Conservation (phyloP, 2,888 invertebrate species). For the Papilio protenor region DNA sequence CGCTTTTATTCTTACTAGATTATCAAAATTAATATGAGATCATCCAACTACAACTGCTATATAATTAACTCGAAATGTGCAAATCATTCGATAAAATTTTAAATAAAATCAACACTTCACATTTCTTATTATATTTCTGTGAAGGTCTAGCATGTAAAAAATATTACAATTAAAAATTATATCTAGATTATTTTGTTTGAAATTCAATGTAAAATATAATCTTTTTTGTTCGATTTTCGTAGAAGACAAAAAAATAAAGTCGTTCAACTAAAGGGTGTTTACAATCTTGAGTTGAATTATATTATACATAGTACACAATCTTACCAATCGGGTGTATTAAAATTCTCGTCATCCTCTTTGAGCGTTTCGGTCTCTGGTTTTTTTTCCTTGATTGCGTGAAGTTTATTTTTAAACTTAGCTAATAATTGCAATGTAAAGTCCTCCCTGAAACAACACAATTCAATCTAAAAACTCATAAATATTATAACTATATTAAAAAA, state of each 20-base stretch:
- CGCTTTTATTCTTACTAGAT: background rate
- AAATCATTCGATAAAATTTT: constrained; percentile 23
- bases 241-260: background rate
- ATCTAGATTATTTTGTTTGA: background rate
- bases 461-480: background rate
- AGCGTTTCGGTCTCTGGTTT: constrained; percentile 66
- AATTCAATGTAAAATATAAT: background rate
- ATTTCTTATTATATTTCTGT: background rate
- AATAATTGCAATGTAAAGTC: constrained; percentile 91
- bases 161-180: background rate
- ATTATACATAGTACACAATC: constrained; percentile 21
- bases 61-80: constrained; percentile 25
- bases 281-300: background rate
- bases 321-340: constrained; percentile 76
- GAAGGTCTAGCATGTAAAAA: background rate
- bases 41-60: constrained; percentile 15
- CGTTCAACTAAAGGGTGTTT: no score
- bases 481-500: no score
- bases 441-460: constrained; percentile 82
- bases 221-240: background rate
- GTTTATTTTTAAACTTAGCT: constrained; percentile 92
- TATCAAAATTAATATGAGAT: constrained; percentile 17
- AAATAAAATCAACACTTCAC: constrained; percentile 10
- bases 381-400: constrained; percentile 88
- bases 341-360: constrained; percentile 66